Percentiles rank a stretch among this genome's conserved stretches.
phyloP scores from a whole-genome alignment of 2,797 vertebrate genomes.

The Darevskia mixta region DNA sequence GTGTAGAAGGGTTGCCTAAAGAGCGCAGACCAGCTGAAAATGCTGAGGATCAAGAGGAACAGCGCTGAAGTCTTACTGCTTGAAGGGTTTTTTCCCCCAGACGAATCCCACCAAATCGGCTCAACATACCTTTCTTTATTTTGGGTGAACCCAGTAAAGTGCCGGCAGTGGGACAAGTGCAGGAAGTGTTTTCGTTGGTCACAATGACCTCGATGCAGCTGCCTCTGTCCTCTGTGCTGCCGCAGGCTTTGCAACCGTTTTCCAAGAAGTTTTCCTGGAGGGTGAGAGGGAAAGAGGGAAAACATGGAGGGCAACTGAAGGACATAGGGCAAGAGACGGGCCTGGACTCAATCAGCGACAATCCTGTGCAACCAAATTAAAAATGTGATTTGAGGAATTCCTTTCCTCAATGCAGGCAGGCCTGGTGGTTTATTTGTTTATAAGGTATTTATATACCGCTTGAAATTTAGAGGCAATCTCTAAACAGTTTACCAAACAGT shows the following conservation, averaged over 20 bases:
- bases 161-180: slow-evolving; percentile 86
- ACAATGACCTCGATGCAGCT: slow-evolving; percentile 84
- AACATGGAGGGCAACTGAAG: not conserved
- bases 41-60: too few relatives aligned
- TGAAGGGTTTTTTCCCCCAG: too few relatives aligned
- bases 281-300: slow-evolving; percentile 40
- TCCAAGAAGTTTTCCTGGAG: slow-evolving; percentile 86
- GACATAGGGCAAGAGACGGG: too few relatives aligned
- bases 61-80: too few relatives aligned
- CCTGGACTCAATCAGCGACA: too few relatives aligned
- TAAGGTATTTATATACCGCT: too few relatives aligned
- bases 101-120: not conserved
- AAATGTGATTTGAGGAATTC: not conserved
- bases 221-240: slow-evolving; percentile 80
- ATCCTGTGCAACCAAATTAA: not conserved
- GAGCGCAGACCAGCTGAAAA: not conserved
- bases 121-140: slow-evolving; percentile 87
- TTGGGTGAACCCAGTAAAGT: slow-evolving; percentile 87
- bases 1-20: not conserved
- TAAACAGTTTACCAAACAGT: too few relatives aligned
- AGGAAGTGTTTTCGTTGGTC: slow-evolving; percentile 84
- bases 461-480: too few relatives aligned
- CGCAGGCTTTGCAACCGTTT: slow-evolving; percentile 88
- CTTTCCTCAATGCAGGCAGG: not conserved
- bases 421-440: not conserved